Percentiles rank a stretch among this genome's conserved stretches.
Evolutionary conservation across 2,797 vertebrate genomes (phyloP).

Genomic region (Smutsia temminckii): DNA sequence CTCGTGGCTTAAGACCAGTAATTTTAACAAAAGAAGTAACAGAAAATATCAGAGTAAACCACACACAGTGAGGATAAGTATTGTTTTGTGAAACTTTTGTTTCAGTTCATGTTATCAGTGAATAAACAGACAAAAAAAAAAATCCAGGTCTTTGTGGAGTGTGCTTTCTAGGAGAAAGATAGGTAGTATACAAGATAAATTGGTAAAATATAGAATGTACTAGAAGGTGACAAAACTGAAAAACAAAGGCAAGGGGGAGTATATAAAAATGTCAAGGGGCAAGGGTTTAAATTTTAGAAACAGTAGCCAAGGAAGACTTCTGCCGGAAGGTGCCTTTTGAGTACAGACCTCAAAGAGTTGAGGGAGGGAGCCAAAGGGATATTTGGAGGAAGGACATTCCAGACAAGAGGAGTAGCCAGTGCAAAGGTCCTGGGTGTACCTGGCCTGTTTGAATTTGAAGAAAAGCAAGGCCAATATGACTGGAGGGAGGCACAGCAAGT

Average conservation of each 20-base stretch:
- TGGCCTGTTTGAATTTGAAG: neutral
- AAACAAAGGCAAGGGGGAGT: neutral
- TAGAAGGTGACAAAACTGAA: neutral
- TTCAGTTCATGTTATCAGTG: constrained; percentile 4
- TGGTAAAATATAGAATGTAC: neutral
- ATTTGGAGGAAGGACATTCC: neutral
- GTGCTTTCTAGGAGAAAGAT: neutral
- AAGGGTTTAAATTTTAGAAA: neutral
- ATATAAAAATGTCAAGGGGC: neutral
- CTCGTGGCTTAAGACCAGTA: neutral
- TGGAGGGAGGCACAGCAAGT: neutral
- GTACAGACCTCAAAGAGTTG: neutral
- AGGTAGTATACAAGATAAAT: neutral
- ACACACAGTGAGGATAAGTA: neutral
- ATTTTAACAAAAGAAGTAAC: constrained; percentile 24
- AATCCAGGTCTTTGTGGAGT: neutral
- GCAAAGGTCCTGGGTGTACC: neutral
- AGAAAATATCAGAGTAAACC: neutral
- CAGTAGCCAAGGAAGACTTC: neutral
- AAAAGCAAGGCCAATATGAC: neutral
- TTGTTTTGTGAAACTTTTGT: constrained; percentile 20
- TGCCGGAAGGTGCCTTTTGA: neutral
- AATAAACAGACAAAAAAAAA: neutral
- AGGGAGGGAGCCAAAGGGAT: neutral
- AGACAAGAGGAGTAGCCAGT: neutral